Conservation (phyloP, 2,797 vertebrate genomes). For the Alectoris magna region DNA sequence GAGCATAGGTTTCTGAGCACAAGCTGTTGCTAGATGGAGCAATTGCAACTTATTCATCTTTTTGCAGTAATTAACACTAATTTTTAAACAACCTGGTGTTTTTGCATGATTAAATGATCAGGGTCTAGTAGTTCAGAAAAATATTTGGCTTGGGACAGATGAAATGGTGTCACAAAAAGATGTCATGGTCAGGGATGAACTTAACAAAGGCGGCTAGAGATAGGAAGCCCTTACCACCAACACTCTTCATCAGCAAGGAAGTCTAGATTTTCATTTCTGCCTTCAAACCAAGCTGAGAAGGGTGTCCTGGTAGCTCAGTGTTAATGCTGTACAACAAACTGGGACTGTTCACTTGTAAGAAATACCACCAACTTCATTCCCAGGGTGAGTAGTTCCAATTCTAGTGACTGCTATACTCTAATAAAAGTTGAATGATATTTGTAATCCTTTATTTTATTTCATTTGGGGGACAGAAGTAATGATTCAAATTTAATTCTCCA, state of each 20-base stretch:
- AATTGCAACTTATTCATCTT: rapidly evolving
- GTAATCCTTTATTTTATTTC: conserved; percentile 49
- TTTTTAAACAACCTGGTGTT: neutral
- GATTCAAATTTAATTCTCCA: conserved; percentile 58
- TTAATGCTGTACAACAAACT: neutral
- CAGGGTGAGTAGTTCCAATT: conserved; percentile 5
- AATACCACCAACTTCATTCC: conserved; percentile 31
- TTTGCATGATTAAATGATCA: neutral
- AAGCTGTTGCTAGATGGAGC: neutral
- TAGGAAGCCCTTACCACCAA: neutral
- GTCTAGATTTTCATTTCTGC: neutral
- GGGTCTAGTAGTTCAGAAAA: neutral
- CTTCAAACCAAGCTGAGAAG: neutral
- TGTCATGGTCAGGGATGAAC: neutral
- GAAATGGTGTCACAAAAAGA: neutral
- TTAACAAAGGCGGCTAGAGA: neutral
- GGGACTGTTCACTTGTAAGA: conserved; percentile 7
- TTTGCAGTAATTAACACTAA: neutral
- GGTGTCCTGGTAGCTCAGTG: neutral
- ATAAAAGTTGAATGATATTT: conserved; percentile 68
- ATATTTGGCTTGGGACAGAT: neutral
- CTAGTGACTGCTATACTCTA: conserved; percentile 14
- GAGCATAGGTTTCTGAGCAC: neutral
- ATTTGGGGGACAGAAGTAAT: conserved; percentile 10
- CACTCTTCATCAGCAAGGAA: neutral